These are phyloP conservation scores for Zele albiditarsus DNA, from an alignment of 2,888 invertebrate genomes.

Conservation along the genomic window DNA sequence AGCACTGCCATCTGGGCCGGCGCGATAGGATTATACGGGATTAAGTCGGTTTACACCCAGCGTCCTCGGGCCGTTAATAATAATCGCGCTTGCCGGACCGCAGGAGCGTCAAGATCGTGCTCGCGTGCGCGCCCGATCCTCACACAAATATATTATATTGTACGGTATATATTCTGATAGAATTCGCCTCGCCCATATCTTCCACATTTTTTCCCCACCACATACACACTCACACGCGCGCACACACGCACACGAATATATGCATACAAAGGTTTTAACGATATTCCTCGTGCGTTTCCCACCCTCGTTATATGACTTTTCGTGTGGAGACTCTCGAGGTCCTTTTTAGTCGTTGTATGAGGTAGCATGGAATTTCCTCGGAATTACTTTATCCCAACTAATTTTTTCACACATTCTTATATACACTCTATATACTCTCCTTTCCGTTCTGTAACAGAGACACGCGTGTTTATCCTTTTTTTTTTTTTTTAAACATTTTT, in stretches of 20 bases:
- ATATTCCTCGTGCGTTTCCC: background rate
- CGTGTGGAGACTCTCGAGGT: background rate
- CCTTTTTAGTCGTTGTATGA: background rate
- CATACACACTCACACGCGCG: background rate
- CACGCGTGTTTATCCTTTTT: background rate
- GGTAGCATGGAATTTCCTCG: background rate
- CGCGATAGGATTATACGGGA: constrained; percentile 60
- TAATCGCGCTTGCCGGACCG: constrained; percentile 45
- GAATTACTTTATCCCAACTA: background rate
- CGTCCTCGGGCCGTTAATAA: constrained; percentile 58
- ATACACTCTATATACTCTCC: background rate
- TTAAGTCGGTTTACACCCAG: constrained; percentile 57
- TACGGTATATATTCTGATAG: constrained; percentile 21
- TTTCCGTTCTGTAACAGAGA: background rate
- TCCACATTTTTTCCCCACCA: constrained; percentile 2
- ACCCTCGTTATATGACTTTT: background rate
- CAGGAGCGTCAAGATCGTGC: constrained; percentile 27
- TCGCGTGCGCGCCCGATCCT: background rate
- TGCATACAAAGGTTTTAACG: background rate
- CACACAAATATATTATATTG: background rate
- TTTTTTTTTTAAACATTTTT: background rate
- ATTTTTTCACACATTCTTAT: background rate
- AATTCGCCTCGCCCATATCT: constrained; percentile 16
- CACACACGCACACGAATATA: background rate
- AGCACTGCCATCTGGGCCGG: constrained; percentile 57